Evolutionary conservation across 2,888 invertebrate genomes (phyloP), one percentile per base, ranked within the genome.

Genomic region (Cetonia aurata): DNA sequence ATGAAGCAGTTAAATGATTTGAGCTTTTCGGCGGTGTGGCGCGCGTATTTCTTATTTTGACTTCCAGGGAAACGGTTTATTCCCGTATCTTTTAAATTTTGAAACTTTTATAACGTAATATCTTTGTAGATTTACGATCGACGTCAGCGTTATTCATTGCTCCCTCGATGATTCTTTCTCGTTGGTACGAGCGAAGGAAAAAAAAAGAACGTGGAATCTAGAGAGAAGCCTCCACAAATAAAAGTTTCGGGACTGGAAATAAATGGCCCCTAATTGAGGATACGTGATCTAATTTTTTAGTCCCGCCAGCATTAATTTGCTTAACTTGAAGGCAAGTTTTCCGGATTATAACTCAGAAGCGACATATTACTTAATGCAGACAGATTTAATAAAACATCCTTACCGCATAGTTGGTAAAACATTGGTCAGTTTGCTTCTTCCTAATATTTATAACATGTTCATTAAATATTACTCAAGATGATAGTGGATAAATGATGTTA

Each of bases 141-240:
- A 55, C 62, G 69, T 70, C 69, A 70, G n/a, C 46, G 41, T 70
- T 62, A 70, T 70, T 70, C 69, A 70, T 70, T 70, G 53, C 62
- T 46, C 15, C 62, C 2, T 37, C 50, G 50, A 46, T 50, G 62
- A n/a, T 33, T 13, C 12, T 33, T 31, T 48, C 31, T 15, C 25
- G 25, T 25, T 25, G 25, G 25, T 33, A 62, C 19, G 15, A n/a
- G 13, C 12, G 31, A 31, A 25, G 31, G 31, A 25, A 25, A 48
- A 19, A 52, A 52, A n/a, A 52, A 9, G 12, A 19, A 13, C 1
- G 6, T 19, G 52, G 60, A 31, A 33, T 60, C 46, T 60, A 42
- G 59, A 60, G 46, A 44, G 59, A 46, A 4, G 19, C 9, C 9
- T 15, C 15, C 3, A 13, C 17, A 19, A 19, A 17, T 25, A 6